phyloP scores from a whole-genome alignment of 2,888 invertebrate genomes.

The Stenodera caucasica region DNA sequence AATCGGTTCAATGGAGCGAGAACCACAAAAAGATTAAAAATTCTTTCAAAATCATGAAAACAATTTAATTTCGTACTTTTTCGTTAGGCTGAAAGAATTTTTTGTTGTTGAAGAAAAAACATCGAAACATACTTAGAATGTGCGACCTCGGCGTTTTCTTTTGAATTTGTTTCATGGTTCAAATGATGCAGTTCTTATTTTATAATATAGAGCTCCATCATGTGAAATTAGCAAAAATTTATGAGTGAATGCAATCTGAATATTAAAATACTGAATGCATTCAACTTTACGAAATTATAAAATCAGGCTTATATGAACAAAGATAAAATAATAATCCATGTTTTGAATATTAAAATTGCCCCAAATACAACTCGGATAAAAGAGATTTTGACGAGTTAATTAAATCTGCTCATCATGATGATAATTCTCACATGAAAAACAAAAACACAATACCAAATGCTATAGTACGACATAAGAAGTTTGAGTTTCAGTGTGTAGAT shows the following conservation, averaged over 20 bases:
- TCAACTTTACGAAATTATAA: neutral
- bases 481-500: neutral
- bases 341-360: neutral
- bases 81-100: neutral
- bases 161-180: neutral
- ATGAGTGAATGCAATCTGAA: neutral
- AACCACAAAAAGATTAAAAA: neutral
- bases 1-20: neutral
- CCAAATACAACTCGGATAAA: neutral
- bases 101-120: neutral
- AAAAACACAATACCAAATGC: neutral
- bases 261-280: neutral
- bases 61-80: neutral
- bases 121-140: neutral
- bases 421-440: neutral
- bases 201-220: neutral
- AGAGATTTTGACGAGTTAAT: neutral
- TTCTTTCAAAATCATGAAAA: neutral
- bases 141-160: neutral
- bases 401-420: no score
- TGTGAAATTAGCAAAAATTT: neutral
- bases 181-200: neutral
- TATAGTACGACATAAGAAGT: neutral
- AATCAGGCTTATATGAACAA: constrained; percentile 2
- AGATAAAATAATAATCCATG: neutral